Evolutionary conservation across 2,888 invertebrate species (phyloP).

Genomic region (Troides oblongomaculatus): DNA sequence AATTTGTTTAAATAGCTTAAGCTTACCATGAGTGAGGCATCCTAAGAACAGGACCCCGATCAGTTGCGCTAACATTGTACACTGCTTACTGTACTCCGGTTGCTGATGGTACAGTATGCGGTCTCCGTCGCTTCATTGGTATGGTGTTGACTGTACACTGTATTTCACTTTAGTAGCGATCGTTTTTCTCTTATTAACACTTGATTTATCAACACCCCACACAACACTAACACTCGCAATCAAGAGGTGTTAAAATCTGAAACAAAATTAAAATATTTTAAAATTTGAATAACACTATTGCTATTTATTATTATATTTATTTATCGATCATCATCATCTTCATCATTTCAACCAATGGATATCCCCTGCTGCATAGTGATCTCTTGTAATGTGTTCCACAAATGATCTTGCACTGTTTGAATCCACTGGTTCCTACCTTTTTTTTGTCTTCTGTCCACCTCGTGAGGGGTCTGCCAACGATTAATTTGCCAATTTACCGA

Average conservation of each 20-base stretch:
- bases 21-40: slow-evolving; percentile 56
- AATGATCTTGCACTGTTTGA: no score
- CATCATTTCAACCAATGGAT: no score
- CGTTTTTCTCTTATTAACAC: slow-evolving; percentile 6
- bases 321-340: no score
- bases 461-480: no score
- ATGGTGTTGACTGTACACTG: slow-evolving; percentile 31
- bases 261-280: slow-evolving; percentile 9
- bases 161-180: slow-evolving; percentile 8
- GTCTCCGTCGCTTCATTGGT: slow-evolving; percentile 72
- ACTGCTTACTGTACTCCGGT: slow-evolving; percentile 49
- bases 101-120: slow-evolving; percentile 36
- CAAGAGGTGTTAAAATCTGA: slow-evolving; percentile 17
- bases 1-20: neutral
- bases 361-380: no score
- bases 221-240: slow-evolving; percentile 19
- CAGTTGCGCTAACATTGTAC: slow-evolving; percentile 48
- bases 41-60: slow-evolving; percentile 51
- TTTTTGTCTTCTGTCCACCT: no score
- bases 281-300: neutral
- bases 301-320: no score
- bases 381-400: no score
- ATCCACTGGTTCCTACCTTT: no score
- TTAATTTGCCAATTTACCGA: no score
- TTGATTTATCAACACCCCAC: neutral